Evolutionary conservation across 2,888 invertebrate species (phyloP).

Genomic region (Chloromyia formosa): DNA sequence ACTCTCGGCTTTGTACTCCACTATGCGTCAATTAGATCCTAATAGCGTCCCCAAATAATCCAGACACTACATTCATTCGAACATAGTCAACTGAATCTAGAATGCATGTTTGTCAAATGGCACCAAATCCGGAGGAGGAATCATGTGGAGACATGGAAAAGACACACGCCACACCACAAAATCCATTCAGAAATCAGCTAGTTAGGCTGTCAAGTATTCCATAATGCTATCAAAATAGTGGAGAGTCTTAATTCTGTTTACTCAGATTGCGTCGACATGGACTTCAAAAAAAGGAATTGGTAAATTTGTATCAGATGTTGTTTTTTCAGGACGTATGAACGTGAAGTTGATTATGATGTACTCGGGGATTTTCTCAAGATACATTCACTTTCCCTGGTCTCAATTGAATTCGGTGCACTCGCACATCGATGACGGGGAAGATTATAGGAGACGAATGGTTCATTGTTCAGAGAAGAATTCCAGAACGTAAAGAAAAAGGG

Average conservation of each 20-base stretch:
- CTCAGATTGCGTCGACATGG: slow-evolving; percentile 39
- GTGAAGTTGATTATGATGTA: slow-evolving; percentile 9
- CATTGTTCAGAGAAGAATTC: slow-evolving; percentile 20
- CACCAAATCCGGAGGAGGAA: neutral
- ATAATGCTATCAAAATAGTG: slow-evolving; percentile 40
- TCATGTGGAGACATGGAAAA: slow-evolving; percentile 16
- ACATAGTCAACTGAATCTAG: neutral
- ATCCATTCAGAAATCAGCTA: slow-evolving; percentile 25
- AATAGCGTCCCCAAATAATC: slow-evolving; percentile 22
- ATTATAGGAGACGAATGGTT: slow-evolving; percentile 10
- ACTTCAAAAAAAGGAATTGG: slow-evolving; percentile 18
- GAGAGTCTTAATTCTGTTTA: slow-evolving; percentile 44
- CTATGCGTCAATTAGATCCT: slow-evolving; percentile 41
- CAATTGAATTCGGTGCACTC: neutral
- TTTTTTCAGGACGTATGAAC: slow-evolving; percentile 37
- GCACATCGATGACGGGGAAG: slow-evolving; percentile 1
- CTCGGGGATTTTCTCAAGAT: slow-evolving; percentile 13
- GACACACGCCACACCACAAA: slow-evolving; percentile 11
- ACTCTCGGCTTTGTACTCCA: neutral
- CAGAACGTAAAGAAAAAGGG: neutral
- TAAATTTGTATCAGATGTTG: slow-evolving; percentile 40
- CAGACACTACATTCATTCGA: too few species aligned
- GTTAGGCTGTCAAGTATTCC: slow-evolving; percentile 39
- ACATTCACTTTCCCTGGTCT: neutral
- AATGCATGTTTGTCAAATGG: neutral